Base-by-base conservation (phyloP, 2,797 vertebrate species). In the Mormyrus hasselquistii region DNA sequence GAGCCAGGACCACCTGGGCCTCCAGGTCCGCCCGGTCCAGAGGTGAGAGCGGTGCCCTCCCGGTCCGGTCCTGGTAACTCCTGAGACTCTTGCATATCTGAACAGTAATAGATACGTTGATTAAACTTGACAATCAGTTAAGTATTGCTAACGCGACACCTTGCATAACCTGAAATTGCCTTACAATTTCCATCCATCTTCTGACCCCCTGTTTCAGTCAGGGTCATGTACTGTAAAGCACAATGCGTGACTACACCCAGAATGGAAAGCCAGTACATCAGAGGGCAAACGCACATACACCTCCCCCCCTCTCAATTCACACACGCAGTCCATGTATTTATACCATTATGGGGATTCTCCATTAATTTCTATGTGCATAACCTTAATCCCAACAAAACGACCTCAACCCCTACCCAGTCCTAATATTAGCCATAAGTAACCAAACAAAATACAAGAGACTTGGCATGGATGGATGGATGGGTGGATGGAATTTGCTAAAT, bases 21-120 rank as follows among this genome's bases (percentile, higher is more conserved):
- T 89, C 10, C 93, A 34, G 97, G 97, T 14, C 95, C 95, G 90
- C 94, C 94, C 85, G 97, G 97, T 93, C 97, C 96, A 89, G 96
- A 97, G 96, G 97, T 97, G 95, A 96, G 93, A 90, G 29, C 16
- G 7, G 12, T 12, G 10, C 22, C 41, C 29, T 59, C 50, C 5
- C 7, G 6, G 14, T 2, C 44, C n/a, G 6, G 19, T 50, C 10
- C 79, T 9, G 41, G 25, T 22, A 12, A 22, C 79, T 5, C n/a
- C n/a, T 29, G n/a, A 85, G 83, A 85, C 47, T 52, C 83, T 85
- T 25, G 12, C 2, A 52, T 85, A 79, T 44, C 14, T 79, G 14
- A 79, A 19, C 5, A 79, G 41, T n/a, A 79, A 44, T n/a, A 19
- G 38, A 44, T 79, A 79, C 5, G 19, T 44, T 79, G 73, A n/a